Percentiles rank a stretch among this genome's conserved stretches.
Evolutionary conservation across 2,113 vertebrate species (phyloP).

Genomic region (Ciconia maguari): DNA sequence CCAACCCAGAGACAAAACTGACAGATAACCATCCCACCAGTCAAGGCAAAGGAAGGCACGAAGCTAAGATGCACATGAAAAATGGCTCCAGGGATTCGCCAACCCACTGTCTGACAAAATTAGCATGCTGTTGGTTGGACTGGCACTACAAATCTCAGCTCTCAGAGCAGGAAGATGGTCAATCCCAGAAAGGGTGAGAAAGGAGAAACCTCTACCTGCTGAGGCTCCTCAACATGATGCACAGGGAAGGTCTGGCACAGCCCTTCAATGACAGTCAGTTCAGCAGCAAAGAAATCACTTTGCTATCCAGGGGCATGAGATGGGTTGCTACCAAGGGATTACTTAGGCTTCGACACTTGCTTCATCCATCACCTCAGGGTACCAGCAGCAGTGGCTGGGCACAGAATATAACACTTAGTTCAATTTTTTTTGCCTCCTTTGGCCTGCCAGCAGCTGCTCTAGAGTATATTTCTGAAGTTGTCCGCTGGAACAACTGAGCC

Average conservation of each 20-base stretch:
- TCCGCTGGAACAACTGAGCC: background rate
- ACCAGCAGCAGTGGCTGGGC: background rate
- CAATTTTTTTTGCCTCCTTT: background rate
- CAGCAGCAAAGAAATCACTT: background rate
- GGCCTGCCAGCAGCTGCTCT: background rate
- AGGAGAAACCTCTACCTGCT: background rate
- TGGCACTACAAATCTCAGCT: background rate
- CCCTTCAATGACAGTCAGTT: background rate
- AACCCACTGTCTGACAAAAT: background rate
- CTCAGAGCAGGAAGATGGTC: background rate
- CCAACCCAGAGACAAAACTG: background rate
- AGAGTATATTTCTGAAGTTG: background rate
- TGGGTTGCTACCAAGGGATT: background rate
- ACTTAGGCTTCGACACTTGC: background rate
- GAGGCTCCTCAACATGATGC: fast-evolving
- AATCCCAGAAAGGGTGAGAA: background rate
- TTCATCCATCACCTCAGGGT: background rate
- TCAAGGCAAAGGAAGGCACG: background rate
- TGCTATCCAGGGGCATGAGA: background rate
- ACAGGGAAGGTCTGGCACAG: background rate
- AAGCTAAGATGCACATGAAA: background rate
- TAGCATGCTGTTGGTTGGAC: background rate
- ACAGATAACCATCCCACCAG: background rate
- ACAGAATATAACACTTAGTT: background rate
- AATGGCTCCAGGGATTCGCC: background rate